Evolutionary conservation across 2,888 invertebrate species (phyloP), one percentile per base, ranked within the genome.

Genomic region (Teinopalpus imperialis): DNA sequence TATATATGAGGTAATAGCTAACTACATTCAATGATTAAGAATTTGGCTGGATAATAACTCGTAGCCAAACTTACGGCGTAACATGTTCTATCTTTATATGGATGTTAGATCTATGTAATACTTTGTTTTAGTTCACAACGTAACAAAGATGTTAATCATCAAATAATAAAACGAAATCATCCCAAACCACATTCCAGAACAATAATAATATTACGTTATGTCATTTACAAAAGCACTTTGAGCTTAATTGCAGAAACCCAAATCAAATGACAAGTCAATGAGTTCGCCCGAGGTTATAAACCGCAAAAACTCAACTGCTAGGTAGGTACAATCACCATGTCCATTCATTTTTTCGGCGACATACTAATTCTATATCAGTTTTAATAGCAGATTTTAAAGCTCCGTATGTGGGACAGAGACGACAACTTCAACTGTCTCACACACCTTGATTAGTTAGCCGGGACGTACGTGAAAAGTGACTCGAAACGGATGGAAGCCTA

Each of bases 361-460:
- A 26, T 35, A 16, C 34, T 47, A 49, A 45, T 49, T 49, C 44
- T 49, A 42, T 45, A 30, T 49, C 45, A 32, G 31, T 13, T 26
- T 40, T 45, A 44, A 49, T 42, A 29, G 31, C 37, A 4, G 31
- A 29, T 30, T 14, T 23, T 8, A 24, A 35, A n/a, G n/a, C n/a
- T n/a, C 2, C 8, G 18, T 18, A 9, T 3, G 36, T 8, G 34
- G 18, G 20, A 34, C 12, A 34, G 34, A 34, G 34, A 23, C 23
- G 23, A 5, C 42, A 42, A 49, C 36, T 9, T 14, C 24, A 2
- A 41, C 44, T 47, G 53, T 62, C 59, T 47, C 62, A 48, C 51
- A 59, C 55, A 41, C 59, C 59, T 74, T 79, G 74, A 81, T 82
- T 77, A 78, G 75, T 74, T 78, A 66, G 45, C 46, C 47, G 69